phyloP scores from a whole-genome alignment of 2,113 vertebrate species.

The Suncus etruscus region DNA sequence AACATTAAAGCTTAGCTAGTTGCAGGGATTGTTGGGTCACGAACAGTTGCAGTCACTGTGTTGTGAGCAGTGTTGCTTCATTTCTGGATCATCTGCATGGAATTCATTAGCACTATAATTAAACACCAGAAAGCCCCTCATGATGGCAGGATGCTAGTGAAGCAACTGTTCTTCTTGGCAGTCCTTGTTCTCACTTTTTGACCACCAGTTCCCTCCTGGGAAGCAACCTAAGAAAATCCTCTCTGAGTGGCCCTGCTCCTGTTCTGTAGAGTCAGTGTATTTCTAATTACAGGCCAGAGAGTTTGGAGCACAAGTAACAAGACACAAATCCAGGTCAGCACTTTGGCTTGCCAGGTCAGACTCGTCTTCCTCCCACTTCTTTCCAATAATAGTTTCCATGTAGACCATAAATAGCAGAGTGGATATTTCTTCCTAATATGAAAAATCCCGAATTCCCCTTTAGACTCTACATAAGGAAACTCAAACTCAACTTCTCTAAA shows the following conservation, averaged over 20 bases:
- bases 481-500: background rate
- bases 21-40: slow-evolving; percentile 10
- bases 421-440: slow-evolving; percentile 20
- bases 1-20: slow-evolving; percentile 38
- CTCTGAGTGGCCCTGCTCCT: slow-evolving; percentile 3
- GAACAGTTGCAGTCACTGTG: background rate
- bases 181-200: slow-evolving; percentile 20
- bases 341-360: slow-evolving; percentile 50
- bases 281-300: slow-evolving; percentile 41
- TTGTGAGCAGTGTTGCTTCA: background rate
- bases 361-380: slow-evolving; percentile 53
- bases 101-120: slow-evolving; percentile 51
- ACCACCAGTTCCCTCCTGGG: background rate
- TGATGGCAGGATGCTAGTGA: background rate
- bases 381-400: slow-evolving; percentile 61
- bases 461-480: background rate
- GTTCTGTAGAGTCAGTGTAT: background rate
- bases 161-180: slow-evolving; percentile 24
- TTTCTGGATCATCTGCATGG: background rate
- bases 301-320: slow-evolving; percentile 28
- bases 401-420: slow-evolving; percentile 25
- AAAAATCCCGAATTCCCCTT: slow-evolving; percentile 34
- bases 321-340: slow-evolving; percentile 51
- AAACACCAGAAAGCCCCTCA: slow-evolving; percentile 33
- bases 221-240: slow-evolving; percentile 14